Base-by-base conservation (phyloP, 2,113 vertebrate genomes). In the Paratilapia polleni region DNA sequence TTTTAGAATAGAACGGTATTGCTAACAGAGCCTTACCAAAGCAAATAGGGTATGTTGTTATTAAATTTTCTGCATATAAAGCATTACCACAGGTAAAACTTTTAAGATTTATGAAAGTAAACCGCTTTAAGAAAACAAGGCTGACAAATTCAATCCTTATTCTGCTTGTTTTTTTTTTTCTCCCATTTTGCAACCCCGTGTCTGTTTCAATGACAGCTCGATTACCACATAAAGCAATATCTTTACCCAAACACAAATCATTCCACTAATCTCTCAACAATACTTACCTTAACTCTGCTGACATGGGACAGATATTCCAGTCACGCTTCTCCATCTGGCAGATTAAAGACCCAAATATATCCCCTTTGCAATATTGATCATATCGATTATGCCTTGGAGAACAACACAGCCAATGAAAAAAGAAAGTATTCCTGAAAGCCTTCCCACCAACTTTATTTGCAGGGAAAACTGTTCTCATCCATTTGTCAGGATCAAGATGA, bases 401-500 rank as follows among this genome's bases (percentile, higher is more conserved):
- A 81, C 68, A 85, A 77, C 59, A 73, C 68, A 78, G 61, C 60
- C 68, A 77, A 87, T 81, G 78, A 83, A 62, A 31, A 47, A 52
- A 74, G 22, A 77, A 78, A 75, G 12, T 31, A 80, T 89, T 84
- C 82, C 84, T 89, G 63, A 91, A 87, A 90, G 43, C 66, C 52
- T 81, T 77, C 31, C 57, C 52, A 41, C 54, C 76, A 83, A 89
- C 77, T 91, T 87, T 64, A 88, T 91, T 92, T 87, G 68, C 74
- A 85, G 59, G 78, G 61, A 82, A 88, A 87, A 91, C 60, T 88
- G 79, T 90, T 90, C 79, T 76, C 19, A 82, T 87, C 84, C 82
- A 87, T 92, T 94, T 89, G 77, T 92, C 89, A 90, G 84, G 85
- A 91, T 93, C 68, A 81, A 64, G 87, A 88, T 89, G 82, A 93